Conservation (phyloP, 2,888 invertebrate species). For the Epirrhoe alternata region DNA sequence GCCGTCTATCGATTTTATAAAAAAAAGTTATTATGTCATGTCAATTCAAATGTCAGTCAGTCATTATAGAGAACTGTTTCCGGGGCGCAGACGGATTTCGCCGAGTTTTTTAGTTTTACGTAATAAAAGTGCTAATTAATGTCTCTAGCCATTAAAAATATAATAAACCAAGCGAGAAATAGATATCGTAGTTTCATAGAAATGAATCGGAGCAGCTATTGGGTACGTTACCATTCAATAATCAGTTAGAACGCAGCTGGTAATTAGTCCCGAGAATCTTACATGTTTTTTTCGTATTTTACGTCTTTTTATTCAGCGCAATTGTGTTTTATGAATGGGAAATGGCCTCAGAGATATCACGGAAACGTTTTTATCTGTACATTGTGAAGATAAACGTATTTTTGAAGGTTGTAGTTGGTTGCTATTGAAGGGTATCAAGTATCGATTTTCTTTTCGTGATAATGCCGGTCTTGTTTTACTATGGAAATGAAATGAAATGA, state of each 20-base stretch:
- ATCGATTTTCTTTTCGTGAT: conserved; percentile 8
- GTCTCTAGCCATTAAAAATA: conserved; percentile 68
- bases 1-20: not conserved
- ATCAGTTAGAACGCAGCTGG: conserved; percentile 34
- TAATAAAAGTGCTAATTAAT: conserved; percentile 51
- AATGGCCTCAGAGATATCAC: conserved; percentile 30
- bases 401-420: conserved; percentile 26
- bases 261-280: conserved; percentile 25
- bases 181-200: conserved; percentile 63
- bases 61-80: not conserved
- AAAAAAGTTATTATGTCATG: not conserved
- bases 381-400: conserved; percentile 16
- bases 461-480: not conserved
- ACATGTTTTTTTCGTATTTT: conserved; percentile 25
- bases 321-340: conserved; percentile 26
- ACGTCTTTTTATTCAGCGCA: not conserved
- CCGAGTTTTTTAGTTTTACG: not conserved
- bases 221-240: conserved; percentile 61
- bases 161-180: conserved; percentile 61
- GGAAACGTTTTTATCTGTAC: conserved; percentile 18
- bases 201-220: conserved; percentile 57
- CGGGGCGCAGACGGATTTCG: not conserved
- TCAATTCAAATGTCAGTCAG: not conserved
- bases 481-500: no score
- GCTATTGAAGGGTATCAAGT: conserved; percentile 1